Base-by-base conservation (phyloP, 1,140 invertebrate species). In the Meloidogyne floridensis region DNA sequence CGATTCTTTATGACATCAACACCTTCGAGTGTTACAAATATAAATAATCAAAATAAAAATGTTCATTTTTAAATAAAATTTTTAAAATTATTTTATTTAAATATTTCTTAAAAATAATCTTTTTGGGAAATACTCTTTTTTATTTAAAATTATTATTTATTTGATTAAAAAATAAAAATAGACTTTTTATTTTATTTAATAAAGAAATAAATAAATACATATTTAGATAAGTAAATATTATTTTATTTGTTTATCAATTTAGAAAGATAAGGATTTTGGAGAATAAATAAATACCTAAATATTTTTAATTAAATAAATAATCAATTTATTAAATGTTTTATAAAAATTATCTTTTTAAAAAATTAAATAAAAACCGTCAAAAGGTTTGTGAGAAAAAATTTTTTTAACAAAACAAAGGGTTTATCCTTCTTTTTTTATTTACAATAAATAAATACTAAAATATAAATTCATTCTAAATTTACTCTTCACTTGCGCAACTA, bases 1-100 rank as follows among this genome's bases (percentile, higher is more conserved):
- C 75, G 75, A 11, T 77, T 77, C 32, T 77, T 77, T 20, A 77
- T 77, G 75, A 54, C 15, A 18, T 18, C 70, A 42, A 18, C 4
- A 47, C 47, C 7, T 1, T 47, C 47, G 47, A 47, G 7, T 47
- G 7, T 42, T 42, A 71, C 5, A 18, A 71, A 42, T 42, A 42
- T 7, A 71, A 18, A 71, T 42, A 18, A 71, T 18, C 70, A 71
- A 18, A 71, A 71, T 42, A 77, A 77, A 59, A 77, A 77, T 77
- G 75, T 77, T 13, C 51, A 69, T 59, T 77, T 77, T 54, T 77
- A 20, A 77, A 43, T 11, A 59, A 77, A 32, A 32, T 32, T 32
- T 32, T 32, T 32, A 32, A 32, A 32, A 32, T 32, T 32, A 18
- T 47, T 47, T 47, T 47, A n/a, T n/a, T n/a, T n/a, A n/a, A n/a